Conservation (phyloP, 1,140 invertebrate genomes). For the Drosophila pruinosa region DNA sequence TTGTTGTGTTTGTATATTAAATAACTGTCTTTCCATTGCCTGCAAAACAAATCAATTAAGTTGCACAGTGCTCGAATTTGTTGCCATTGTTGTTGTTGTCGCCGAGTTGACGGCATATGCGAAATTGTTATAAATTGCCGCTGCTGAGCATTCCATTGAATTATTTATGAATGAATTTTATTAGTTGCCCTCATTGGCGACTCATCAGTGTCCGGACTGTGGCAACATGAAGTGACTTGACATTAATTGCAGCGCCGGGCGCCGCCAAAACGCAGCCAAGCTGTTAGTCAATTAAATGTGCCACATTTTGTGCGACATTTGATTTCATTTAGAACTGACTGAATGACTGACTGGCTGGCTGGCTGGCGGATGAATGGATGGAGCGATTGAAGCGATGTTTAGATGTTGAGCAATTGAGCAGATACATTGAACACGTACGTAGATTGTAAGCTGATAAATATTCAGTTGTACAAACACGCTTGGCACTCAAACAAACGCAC, state of each 20-base stretch:
- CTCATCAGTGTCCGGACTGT: slow-evolving; percentile 74
- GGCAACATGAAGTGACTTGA: slow-evolving; percentile 58
- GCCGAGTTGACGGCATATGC: slow-evolving; percentile 57
- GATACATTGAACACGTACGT: slow-evolving; percentile 2
- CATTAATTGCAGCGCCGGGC: slow-evolving; percentile 43
- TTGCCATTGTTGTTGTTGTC: slow-evolving; percentile 20
- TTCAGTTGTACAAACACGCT: slow-evolving; percentile 14
- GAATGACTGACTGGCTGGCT: background rate
- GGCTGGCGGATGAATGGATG: background rate
- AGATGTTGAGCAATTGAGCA: slow-evolving; percentile 25
- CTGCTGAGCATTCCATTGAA: slow-evolving; percentile 59
- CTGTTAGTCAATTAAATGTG: slow-evolving; percentile 72
- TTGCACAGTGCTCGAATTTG: slow-evolving; percentile 26
- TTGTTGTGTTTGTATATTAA: too few species aligned
- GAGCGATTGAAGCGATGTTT: background rate
- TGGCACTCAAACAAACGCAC: slow-evolving; percentile 41
- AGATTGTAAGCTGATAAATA: slow-evolving; percentile 32
- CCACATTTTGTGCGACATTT: slow-evolving; percentile 70
- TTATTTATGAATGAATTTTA: slow-evolving; percentile 81
- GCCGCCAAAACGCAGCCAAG: slow-evolving; percentile 29
- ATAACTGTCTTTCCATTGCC: slow-evolving; percentile 50
- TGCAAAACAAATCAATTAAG: slow-evolving; percentile 80
- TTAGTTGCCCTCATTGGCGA: slow-evolving; percentile 78
- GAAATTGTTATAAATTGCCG: slow-evolving; percentile 78
- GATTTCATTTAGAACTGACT: slow-evolving; percentile 60